phyloP scores from a whole-genome alignment of 2,113 vertebrate species.

The Phalacrocorax carbo region DNA sequence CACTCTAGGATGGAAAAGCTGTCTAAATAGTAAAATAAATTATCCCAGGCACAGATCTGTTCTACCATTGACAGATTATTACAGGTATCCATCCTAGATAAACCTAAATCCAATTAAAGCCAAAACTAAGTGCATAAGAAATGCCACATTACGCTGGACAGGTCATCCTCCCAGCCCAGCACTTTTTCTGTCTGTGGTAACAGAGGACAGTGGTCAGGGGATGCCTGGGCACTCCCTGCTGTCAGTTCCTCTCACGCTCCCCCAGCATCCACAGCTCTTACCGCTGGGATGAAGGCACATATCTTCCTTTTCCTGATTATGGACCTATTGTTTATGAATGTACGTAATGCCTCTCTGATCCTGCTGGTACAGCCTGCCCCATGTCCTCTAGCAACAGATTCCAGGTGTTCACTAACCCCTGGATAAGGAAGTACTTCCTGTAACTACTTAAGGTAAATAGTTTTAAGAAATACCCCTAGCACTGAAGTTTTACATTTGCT shows the following conservation, averaged over 20 bases:
- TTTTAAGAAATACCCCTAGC: not conserved
- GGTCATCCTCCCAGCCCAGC: not conserved
- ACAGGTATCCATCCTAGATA: not conserved
- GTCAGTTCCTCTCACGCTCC: not conserved
- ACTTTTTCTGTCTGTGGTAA: not conserved
- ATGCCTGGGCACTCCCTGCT: no score
- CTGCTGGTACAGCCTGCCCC: not conserved
- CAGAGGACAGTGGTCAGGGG: not conserved
- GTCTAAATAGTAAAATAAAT: not conserved
- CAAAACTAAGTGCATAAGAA: not conserved
- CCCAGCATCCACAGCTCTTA: not conserved
- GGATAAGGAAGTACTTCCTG: not conserved
- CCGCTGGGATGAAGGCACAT: not conserved
- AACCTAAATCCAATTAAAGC: not conserved
- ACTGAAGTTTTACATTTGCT: not conserved
- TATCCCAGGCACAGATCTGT: not conserved
- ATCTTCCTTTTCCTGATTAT: not conserved
- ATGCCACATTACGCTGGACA: not conserved
- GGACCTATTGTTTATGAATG: not conserved
- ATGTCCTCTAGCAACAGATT: not conserved
- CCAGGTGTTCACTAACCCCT: not conserved
- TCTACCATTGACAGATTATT: not conserved
- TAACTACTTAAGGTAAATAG: not conserved
- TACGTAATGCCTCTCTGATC: not conserved
- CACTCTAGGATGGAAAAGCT: not conserved